A percentile compares a stretch with the other conserved stretches of the same genome.
Conservation (phyloP, 2,113 vertebrate genomes). For the Odontophorus gujanensis region DNA sequence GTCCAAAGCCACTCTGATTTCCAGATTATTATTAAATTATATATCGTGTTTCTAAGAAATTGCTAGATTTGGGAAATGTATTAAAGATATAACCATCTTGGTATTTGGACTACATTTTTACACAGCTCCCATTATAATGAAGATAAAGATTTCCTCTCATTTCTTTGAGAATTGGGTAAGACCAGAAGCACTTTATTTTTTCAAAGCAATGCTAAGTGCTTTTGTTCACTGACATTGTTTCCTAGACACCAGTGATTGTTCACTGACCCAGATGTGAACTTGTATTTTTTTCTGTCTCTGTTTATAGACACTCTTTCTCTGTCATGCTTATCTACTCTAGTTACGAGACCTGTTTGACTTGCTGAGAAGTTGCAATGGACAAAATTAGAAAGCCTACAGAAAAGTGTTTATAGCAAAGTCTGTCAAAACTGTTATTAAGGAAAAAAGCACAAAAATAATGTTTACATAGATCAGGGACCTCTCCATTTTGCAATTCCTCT, state of each 20-base stretch:
- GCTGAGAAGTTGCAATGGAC: conserved; percentile 23
- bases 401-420: background rate
- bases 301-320: conserved; percentile 51
- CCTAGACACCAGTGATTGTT: conserved; percentile 51
- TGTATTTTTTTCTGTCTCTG: conserved; percentile 17
- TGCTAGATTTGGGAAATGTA: background rate
- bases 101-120: conserved; percentile 3
- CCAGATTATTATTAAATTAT: background rate
- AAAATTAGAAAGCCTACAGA: conserved; percentile 38
- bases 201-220: conserved; percentile 39
- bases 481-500: background rate
- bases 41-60: background rate
- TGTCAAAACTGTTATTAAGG: background rate
- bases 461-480: background rate
- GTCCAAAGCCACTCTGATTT: background rate
- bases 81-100: background rate
- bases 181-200: conserved; percentile 9
- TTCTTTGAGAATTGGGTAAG: background rate
- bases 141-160: conserved; percentile 2
- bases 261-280: conserved; percentile 73
- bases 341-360: conserved; percentile 37
- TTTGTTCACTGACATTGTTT: conserved; percentile 53
- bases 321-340: conserved; percentile 32
- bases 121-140: background rate
- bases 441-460: background rate